Evolutionary conservation across 2,113 vertebrate genomes (phyloP), one percentile per base, ranked within the genome.

Genomic region (Myotis brandtii): DNA sequence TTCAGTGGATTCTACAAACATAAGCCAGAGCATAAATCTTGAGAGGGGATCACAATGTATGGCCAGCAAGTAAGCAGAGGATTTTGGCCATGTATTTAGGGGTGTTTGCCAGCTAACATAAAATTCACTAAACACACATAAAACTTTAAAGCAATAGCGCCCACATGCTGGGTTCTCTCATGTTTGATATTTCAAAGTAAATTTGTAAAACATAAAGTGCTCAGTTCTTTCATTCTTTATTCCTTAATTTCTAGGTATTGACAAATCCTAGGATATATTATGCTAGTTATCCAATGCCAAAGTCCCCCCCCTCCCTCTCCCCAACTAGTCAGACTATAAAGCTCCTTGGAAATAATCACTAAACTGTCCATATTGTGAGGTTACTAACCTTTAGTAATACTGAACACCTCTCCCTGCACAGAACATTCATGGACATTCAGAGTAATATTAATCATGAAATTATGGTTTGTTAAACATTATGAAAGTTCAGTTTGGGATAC

Each of bases 381-480:
- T 73, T 67, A 30, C 81, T 90, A 83, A 92, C 56, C 52, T 89
- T 86, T 21, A 86, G 62, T 59, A 79, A 94, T 21, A 48, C 11
- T 80, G 86, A 64, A 83, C n/a, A 86, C 54, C 17, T 85, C 93
- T 83, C 12, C 0, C 48, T 66, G 21, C 6, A 54, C 43, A 69
- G 23, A 23, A 13, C 25, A 64, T 92, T 59, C 67, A 25, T 0
- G 37, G 27, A n/a, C 73, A 69, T 23, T 89, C 81, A 92, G 48
- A 96, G 21, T 62, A 79, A 48, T 77, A 81, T 91, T 80, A 86
- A 86, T 86, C 88, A 79, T 59, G 46, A 97, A 96, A 83, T 89
- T 50, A 94, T 3, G 73, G 77, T 50, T 85, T 86, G 50, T 52
- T 93, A 81, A 93, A 95, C n/a, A 92, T 50, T n/a, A 94, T 62